These are phyloP conservation scores for Laupala kohalensis DNA, from an alignment of 1,140 invertebrate genomes.

Conservation along the genomic window DNA sequence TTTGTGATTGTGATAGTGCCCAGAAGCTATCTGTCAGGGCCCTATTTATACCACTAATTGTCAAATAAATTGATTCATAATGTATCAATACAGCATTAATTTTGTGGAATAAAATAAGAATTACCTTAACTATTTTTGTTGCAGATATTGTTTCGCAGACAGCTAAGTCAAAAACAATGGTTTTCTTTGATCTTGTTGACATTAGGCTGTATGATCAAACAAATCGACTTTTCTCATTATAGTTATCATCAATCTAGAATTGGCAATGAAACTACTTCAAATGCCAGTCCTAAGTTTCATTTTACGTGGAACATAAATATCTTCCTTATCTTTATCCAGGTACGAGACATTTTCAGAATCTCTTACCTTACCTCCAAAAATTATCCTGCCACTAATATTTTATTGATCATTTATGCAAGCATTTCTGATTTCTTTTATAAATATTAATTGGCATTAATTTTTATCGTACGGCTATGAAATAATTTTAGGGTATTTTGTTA, in stretches of 20 bases:
- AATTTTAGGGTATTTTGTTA: too few species aligned
- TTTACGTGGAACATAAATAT: constrained; percentile 47
- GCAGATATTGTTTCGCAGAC: constrained; percentile 75
- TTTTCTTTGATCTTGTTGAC: constrained; percentile 74
- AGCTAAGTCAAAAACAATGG: constrained; percentile 76
- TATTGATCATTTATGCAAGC: too few species aligned
- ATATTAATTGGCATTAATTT: too few species aligned
- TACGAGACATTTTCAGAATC: too few species aligned
- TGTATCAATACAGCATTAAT: too few species aligned
- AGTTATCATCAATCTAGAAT: not conserved
- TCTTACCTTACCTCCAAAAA: too few species aligned
- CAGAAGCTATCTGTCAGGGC: not conserved
- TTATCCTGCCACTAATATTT: too few species aligned
- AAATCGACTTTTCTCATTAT: constrained; percentile 50
- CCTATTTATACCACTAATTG: not conserved
- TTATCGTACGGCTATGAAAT: too few species aligned
- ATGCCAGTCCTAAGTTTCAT: constrained; percentile 26
- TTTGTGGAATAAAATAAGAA: too few species aligned
- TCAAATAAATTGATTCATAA: too few species aligned
- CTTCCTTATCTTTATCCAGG: constrained; percentile 52
- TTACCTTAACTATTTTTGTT: constrained; percentile 21
- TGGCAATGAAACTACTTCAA: not conserved
- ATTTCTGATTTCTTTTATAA: too few species aligned
- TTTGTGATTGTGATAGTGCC: not conserved
- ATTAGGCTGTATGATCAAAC: constrained; percentile 82